phyloP scores from a whole-genome alignment of 2,888 invertebrate genomes.

The Athalia circularis region DNA sequence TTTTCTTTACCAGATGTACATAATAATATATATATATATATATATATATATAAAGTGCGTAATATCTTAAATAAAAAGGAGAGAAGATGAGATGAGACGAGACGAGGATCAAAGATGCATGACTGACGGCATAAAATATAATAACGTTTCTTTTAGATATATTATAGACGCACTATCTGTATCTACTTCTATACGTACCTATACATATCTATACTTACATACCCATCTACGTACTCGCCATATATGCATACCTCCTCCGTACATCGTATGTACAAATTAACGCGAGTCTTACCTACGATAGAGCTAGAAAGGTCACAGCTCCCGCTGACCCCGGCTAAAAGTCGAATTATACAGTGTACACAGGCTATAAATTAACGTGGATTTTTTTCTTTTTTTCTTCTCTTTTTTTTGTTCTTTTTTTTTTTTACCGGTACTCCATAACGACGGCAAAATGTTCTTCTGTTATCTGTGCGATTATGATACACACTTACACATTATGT shows the following conservation, averaged over 20 bases:
- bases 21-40: too few relatives aligned
- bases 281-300: slow-evolving; percentile 22
- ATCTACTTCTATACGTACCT: background rate
- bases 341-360: slow-evolving; percentile 42
- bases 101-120: too few relatives aligned
- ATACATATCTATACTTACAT: background rate
- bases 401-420: background rate
- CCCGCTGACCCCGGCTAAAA: slow-evolving; percentile 34
- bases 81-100: too few relatives aligned
- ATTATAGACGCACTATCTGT: too few relatives aligned
- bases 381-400: background rate
- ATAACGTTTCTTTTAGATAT: too few relatives aligned
- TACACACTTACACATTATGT: background rate
- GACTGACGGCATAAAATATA: too few relatives aligned
- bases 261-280: slow-evolving; percentile 9
- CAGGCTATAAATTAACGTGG: slow-evolving; percentile 30
- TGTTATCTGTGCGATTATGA: background rate
- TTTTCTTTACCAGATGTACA: background rate
- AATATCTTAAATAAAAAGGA: background rate
- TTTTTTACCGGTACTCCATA: background rate
- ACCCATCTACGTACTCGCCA: background rate
- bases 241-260: background rate
- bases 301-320: slow-evolving; percentile 25
- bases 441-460: background rate
- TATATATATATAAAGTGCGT: background rate